These are phyloP conservation scores for Adelognathus sp. DNA, from an alignment of 2,888 invertebrate genomes.

Conservation along the genomic window DNA sequence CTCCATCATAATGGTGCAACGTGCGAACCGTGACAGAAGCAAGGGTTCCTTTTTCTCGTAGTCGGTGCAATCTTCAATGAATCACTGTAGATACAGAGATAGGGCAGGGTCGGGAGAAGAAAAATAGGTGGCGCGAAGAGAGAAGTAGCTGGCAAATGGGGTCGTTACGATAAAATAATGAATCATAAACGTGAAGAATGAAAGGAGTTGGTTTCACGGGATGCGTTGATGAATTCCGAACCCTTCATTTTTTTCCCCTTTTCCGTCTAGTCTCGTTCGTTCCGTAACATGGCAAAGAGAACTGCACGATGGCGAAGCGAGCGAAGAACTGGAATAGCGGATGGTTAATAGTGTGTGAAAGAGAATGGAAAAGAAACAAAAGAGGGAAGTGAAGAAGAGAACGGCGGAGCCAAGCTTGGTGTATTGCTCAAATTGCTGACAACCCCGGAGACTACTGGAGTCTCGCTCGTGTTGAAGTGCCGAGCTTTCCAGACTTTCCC, in stretches of 20 bases:
- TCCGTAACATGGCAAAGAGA: neutral
- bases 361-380: neutral
- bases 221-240: slow-evolving; percentile 16
- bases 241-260: neutral
- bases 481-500: neutral
- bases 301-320: neutral
- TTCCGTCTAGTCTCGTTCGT: neutral
- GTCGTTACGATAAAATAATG: slow-evolving; percentile 24
- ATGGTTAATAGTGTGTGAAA: neutral
- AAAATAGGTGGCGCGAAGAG: neutral
- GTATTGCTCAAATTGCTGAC: slow-evolving; percentile 35
- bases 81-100: neutral
- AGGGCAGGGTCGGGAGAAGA: neutral
- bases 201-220: neutral
- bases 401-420: neutral
- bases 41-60: neutral
- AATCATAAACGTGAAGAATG: slow-evolving; percentile 17
- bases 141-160: neutral
- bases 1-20: neutral
- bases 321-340: neutral
- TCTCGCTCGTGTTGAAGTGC: neutral
- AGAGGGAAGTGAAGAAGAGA: neutral
- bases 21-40: neutral
- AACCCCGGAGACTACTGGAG: neutral
- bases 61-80: neutral